Evolutionary conservation across 2,113 vertebrate species (phyloP).

Genomic region (Opisthocomus hoazin): DNA sequence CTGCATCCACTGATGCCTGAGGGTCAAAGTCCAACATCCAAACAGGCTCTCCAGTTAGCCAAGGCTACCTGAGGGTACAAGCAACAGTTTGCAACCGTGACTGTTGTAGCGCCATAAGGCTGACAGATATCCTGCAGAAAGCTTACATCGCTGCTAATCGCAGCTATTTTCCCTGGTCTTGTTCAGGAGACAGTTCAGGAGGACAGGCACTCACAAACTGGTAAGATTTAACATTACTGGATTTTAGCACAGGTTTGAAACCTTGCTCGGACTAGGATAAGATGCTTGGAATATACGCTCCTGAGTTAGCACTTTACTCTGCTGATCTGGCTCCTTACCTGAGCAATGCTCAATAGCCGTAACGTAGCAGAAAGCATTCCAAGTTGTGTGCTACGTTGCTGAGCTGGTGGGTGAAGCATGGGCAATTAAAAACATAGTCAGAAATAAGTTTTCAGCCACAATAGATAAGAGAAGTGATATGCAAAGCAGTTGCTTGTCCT

Average conservation of each 20-base stretch:
- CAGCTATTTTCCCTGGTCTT: neutral
- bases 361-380: neutral
- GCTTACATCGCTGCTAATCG: neutral
- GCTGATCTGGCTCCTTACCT: neutral
- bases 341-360: neutral
- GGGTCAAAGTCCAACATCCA: neutral
- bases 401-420: neutral
- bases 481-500: conserved; percentile 19
- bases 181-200: neutral
- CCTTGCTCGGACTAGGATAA: neutral
- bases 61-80: neutral
- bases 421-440: neutral
- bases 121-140: neutral
- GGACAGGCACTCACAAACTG: neutral
- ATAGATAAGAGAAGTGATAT: neutral
- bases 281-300: neutral
- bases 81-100: neutral
- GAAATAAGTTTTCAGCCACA: neutral
- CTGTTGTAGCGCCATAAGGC: neutral
- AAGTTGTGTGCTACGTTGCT: neutral
- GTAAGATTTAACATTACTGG: neutral
- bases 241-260: neutral
- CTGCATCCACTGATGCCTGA: neutral
- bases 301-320: neutral
- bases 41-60: neutral